These are phyloP conservation scores for Lutra lutra DNA, from an alignment of 2,797 vertebrate species.

Conservation along the genomic window DNA sequence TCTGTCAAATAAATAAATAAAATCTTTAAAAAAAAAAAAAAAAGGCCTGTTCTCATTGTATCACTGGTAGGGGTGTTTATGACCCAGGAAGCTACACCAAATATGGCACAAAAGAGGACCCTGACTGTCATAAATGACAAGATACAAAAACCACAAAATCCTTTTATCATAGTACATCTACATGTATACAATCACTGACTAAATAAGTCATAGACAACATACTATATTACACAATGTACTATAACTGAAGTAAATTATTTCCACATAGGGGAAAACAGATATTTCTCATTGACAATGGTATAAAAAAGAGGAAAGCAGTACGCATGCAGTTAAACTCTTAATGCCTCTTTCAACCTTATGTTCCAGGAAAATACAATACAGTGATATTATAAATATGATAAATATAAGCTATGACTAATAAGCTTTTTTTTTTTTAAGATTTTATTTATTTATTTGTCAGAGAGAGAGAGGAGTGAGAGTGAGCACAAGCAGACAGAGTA, in stretches of 20 bases:
- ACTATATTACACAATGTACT: background rate
- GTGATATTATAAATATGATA: background rate
- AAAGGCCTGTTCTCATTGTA: background rate
- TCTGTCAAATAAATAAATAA: too few species aligned
- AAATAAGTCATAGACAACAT: background rate
- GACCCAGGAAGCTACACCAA: background rate
- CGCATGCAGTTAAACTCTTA: background rate
- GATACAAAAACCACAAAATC: slow-evolving; percentile 13
- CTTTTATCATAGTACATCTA: slow-evolving; percentile 22
- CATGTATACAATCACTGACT: background rate
- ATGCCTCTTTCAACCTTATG: background rate
- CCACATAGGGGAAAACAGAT: background rate
- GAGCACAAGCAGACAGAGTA: too few species aligned
- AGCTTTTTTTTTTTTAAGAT: too few species aligned
- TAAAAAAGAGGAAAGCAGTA: background rate
- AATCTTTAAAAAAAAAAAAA: too few species aligned
- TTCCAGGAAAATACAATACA: slow-evolving; percentile 1
- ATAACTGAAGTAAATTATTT: slow-evolving; percentile 25
- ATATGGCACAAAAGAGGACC: slow-evolving; percentile 18
- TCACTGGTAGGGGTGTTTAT: background rate
- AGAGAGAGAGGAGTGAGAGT: too few species aligned
- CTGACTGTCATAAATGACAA: slow-evolving; percentile 19
- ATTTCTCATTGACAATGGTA: background rate
- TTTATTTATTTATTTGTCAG: too few species aligned
- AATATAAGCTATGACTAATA: slow-evolving; percentile 31